Percentiles rank a stretch among this genome's conserved stretches.
Evolutionary conservation across 2,888 invertebrate genomes (phyloP).

Genomic region (Mycalesis mineus): DNA sequence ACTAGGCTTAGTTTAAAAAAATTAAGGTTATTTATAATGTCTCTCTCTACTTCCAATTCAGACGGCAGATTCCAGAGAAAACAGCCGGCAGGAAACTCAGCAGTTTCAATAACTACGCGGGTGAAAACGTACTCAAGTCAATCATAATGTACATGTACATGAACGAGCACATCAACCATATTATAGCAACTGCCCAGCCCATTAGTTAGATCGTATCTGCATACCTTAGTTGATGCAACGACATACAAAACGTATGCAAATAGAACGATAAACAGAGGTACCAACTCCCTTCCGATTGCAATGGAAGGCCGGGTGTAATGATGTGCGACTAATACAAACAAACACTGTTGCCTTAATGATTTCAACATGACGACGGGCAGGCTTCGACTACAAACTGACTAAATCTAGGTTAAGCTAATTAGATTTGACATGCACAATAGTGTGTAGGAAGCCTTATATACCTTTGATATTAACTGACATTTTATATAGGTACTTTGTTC

Average conservation of each 20-base stretch:
- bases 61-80: no score
- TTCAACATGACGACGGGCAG: neutral
- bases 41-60: no score
- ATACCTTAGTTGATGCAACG: neutral
- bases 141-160: no score
- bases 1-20: no score
- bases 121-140: no score
- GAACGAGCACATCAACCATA: no score
- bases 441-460: neutral
- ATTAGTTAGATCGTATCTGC: neutral
- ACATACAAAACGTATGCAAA: constrained; percentile 2
- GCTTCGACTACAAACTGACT: neutral
- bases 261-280: neutral
- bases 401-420: constrained; percentile 1
- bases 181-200: neutral
- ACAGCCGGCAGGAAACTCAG: no score
- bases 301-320: constrained; percentile 1
- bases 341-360: constrained; percentile 8
- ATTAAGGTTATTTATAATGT: no score
- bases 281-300: neutral
- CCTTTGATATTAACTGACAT: neutral
- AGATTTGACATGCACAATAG: neutral
- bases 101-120: no score
- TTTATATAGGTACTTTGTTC: neutral
- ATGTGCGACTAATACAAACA: constrained; percentile 8